Evolutionary conservation across 2,888 invertebrate species (phyloP), one percentile per base, ranked within the genome.

Genomic region (Tipula unca): DNA sequence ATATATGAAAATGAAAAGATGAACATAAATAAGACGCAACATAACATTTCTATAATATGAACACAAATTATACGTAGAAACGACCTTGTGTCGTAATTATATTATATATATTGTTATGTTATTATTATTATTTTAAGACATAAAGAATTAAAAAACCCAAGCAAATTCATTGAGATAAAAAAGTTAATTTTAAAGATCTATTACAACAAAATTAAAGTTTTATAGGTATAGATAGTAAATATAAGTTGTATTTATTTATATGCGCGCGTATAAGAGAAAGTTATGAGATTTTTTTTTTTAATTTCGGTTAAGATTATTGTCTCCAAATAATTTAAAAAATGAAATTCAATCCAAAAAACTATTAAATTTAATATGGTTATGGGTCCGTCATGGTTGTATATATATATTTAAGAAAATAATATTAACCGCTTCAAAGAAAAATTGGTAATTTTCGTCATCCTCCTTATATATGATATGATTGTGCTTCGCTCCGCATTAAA

Each of bases 281-380:
- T 69, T 25, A 25, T 25, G 25, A 69, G 69, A 69, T 69, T 69
- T 69, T 69, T 48, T 17, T 48, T 48, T 48, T 48, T 25, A 25
- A 25, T 54, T 25, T 69, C 25, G 69, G 25, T 69, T 25, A 69
- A 69, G 69, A 69, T 69, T 69, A 25, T 69, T 69, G 69, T 69
- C 69, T 69, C 69, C 69, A 69, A 69, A 69, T 69, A 13, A 69
- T 69, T 69, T 69, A 69, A 54, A 17, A 69, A 69, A 69, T 69
- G 69, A 69, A 69, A 69, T 69, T 69, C 69, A 69, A 69, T 69
- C 69, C 69, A 13, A 69, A 69, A 69, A 69, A 69, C 69, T 69
- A 69, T 69, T 69, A 69, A 69, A 69, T 69, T 25, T 69, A 69
- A 69, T 69, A 69, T 69, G 69, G 69, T 69, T 69, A 25, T 69